phyloP scores from a whole-genome alignment of 2,888 invertebrate genomes.

The Eumerus sabulonum region DNA sequence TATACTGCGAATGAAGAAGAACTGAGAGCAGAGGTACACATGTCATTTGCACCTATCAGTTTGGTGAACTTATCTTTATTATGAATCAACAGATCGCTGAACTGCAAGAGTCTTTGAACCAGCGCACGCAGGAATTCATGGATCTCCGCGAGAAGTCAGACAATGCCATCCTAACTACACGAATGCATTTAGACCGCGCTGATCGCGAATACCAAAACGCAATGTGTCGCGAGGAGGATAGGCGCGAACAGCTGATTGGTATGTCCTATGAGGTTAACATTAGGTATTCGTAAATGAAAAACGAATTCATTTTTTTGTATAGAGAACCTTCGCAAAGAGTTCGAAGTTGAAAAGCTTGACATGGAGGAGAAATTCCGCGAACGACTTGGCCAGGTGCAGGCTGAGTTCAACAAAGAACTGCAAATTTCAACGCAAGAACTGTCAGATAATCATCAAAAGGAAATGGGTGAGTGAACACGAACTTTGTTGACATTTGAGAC shows the following conservation, averaged over 20 bases:
- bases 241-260: conserved; percentile 76
- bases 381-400: conserved; percentile 79
- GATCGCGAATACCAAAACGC: conserved; percentile 78
- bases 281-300: not conserved
- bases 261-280: conserved; percentile 1
- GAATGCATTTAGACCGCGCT: conserved; percentile 78
- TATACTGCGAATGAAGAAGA: conserved; percentile 82
- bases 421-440: conserved; percentile 82
- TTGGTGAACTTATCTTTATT: not conserved
- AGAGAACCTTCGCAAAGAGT: conserved; percentile 79
- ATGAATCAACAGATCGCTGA: conserved; percentile 81
- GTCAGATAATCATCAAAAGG: conserved; percentile 83
- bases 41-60: not conserved
- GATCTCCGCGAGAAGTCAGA: conserved; percentile 81
- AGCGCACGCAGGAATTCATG: conserved; percentile 74
- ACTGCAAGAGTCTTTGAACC: conserved; percentile 83
- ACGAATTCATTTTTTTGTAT: not conserved
- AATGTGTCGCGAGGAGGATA: conserved; percentile 77
- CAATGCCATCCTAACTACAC: conserved; percentile 77
- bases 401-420: conserved; percentile 77
- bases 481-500: too few species aligned
- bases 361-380: conserved; percentile 87
- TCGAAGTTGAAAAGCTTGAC: conserved; percentile 85
- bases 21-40: conserved; percentile 80
- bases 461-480: conserved; percentile 81